phyloP scores from a whole-genome alignment of 2,113 vertebrate genomes.

The Ophiodon elongatus region DNA sequence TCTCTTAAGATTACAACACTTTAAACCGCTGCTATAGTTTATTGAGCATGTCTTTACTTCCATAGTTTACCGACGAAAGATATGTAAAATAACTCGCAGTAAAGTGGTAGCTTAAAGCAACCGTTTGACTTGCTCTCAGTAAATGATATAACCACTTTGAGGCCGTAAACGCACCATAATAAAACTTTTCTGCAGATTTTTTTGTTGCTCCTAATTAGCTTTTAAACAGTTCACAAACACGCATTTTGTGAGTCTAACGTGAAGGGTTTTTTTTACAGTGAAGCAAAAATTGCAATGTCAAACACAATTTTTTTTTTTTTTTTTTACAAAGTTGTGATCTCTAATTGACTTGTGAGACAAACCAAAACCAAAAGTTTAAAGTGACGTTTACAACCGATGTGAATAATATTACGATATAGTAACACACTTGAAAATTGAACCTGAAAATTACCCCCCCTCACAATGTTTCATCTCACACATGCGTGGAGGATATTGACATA shows the following conservation, averaged over 20 bases:
- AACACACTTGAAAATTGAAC: neutral
- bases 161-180: conserved; percentile 5
- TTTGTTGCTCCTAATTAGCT: neutral
- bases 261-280: neutral
- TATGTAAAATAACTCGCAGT: neutral
- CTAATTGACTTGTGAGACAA: neutral
- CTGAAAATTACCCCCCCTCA: neutral
- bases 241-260: neutral
- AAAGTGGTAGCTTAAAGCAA: neutral
- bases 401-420: neutral
- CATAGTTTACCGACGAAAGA: rapidly evolving
- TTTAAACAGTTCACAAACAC: neutral
- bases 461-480: neutral
- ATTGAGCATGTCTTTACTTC: neutral
- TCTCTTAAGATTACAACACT: neutral
- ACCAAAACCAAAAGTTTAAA: neutral
- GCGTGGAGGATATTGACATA: neutral
- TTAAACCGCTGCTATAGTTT: neutral
- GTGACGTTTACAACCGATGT: neutral
- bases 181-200: conserved; percentile 12
- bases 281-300: neutral
- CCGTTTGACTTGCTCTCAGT: neutral
- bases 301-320: neutral
- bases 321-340: neutral
- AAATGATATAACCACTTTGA: neutral